Base-by-base conservation (phyloP, 2,113 vertebrate genomes). In the Elachura formosa region DNA sequence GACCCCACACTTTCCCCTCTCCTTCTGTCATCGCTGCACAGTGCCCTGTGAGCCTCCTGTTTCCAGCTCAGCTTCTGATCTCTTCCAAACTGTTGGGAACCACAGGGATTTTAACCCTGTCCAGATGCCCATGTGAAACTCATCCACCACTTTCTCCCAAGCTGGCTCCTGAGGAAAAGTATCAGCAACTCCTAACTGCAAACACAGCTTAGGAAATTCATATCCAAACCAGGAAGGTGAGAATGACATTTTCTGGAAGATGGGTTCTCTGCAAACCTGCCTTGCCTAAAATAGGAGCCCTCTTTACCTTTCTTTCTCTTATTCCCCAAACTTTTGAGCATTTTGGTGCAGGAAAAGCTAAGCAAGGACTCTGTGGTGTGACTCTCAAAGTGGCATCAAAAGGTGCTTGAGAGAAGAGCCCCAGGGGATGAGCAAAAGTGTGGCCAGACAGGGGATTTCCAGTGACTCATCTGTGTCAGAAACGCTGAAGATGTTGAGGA, bases 401-500 rank as follows among this genome's bases (percentile, higher is more conserved):
- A 1, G 10, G 17, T 56, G 74, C 49, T 85, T 62, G 80, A 83
- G 82, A 84, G 82, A 84, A 55, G 46, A 83, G 55, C 51, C 61
- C 13, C 3, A 0, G 74, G 79, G 63, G 75, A 91, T 68, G 68
- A 80, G 49, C 68, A 77, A 68, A 71, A 74, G 36, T 22, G 46
- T 74, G 3, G 0, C 43, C 62, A 90, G 84, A 80, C 84, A 67
- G 96, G 95, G 96, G 93, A 91, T 96, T 97, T 97, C 96, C 94
- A 96, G 85, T 96, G 96, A 97, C 87, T 94, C 94, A 96, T 72
- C 90, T 54, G 68, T 80, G 66, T 63, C 93, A 91, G 78, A 96
- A 91, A 59, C 5, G 36, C 63, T 86, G 28, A 73, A 71, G 89
- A 52, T 83, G 59, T 72, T 96, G 94, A 96, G 71, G 93, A 91